Evolutionary conservation across 2,797 vertebrate genomes (phyloP).

Genomic region (Crypturellus tataupa): DNA sequence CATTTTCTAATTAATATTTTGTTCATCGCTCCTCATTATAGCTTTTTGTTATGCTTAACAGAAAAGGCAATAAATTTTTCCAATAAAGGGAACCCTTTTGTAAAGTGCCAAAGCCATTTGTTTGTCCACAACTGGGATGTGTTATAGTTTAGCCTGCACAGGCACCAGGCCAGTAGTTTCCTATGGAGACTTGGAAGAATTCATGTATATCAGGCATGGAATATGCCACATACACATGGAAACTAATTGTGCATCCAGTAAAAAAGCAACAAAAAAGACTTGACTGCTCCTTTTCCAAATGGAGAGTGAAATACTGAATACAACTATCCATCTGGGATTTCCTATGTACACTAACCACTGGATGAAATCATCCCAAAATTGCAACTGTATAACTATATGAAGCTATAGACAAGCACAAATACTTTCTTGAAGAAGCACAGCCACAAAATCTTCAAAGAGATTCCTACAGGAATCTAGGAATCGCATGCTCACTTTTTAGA

Average conservation of each 20-base stretch:
- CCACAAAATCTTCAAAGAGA: too few relatives aligned
- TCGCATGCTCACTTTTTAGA: background rate
- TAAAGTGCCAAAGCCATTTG: conserved; percentile 50
- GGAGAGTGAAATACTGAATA: background rate
- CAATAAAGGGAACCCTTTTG: conserved; percentile 1
- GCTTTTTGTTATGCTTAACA: conserved; percentile 33
- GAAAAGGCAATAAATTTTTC: conserved; percentile 36
- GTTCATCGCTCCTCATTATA: background rate
- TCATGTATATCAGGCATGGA: background rate
- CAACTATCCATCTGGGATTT: background rate
- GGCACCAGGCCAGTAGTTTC: conserved; percentile 7
- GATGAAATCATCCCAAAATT: background rate
- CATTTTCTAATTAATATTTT: conserved; percentile 62
- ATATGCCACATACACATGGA: background rate
- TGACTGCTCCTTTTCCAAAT: background rate
- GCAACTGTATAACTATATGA: background rate
- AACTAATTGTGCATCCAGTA: background rate
- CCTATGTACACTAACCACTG: accelerated
- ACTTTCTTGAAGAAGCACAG: background rate
- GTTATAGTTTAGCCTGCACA: conserved; percentile 23
- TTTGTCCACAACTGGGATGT: conserved; percentile 44
- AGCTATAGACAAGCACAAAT: background rate
- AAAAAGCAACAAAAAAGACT: background rate
- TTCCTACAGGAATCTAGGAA: background rate
- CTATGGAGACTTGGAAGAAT: conserved; percentile 30